Evolutionary conservation across 2,797 vertebrate species (phyloP), one percentile per base, ranked within the genome.

Genomic region (Chaetophractus vellerosus): DNA sequence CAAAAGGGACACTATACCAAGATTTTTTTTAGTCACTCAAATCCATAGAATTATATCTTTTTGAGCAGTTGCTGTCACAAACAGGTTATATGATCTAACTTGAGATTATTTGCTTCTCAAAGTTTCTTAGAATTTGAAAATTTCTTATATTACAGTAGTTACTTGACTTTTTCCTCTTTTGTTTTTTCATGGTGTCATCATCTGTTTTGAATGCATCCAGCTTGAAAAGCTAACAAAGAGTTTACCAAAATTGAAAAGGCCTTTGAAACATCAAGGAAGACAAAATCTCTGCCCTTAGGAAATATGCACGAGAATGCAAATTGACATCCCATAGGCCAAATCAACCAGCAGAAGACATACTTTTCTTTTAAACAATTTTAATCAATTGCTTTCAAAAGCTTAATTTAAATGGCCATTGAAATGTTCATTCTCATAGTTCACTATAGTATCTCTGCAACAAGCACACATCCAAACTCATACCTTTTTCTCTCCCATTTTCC

Each of bases 41-140:
- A 57, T 83, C 76, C 50, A 18, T 55, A 38, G 57, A 86, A 45
- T 68, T 81, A 26, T 5, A 5, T 41, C 26, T 78, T 63, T 81
- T 33, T 91, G 33, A 89, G 26, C 45, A 55, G 24, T 68, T 66
- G 9, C 38, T 78, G 2, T 81, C 21, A 41, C 36, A 72, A 59
- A 55, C 41, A 64, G 79, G 48, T 76, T 88, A 26, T 36, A 48
- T 80, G 10, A 52, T 48, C 31, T 82, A 93, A 86, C 9, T 66
- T 76, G 38, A 88, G 57, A 63, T 93, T 28, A 75, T 38, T 75
- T 64, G 78, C 59, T 85, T 95, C 41, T 74, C 57, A 83, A 36
- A 84, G 2, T 57, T 55, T 66, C 50, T 88, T 91, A 26, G 74
- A 88, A 81, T 52, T 78, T 36, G 69, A 33, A 57, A 64, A 59